These are phyloP conservation scores for Fukomys damarensis DNA, from an alignment of 2,113 vertebrate genomes.

Conservation along the genomic window DNA sequence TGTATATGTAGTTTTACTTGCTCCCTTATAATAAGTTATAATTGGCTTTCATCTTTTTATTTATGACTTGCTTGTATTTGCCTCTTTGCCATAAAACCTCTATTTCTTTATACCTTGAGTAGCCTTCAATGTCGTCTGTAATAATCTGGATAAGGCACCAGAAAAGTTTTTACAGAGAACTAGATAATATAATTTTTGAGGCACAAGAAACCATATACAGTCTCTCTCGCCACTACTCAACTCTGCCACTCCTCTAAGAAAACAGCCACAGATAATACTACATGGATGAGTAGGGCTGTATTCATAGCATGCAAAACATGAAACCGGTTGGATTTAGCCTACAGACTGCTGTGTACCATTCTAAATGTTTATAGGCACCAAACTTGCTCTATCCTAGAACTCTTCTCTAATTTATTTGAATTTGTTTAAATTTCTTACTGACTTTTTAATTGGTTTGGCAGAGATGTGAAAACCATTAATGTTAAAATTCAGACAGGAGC, in stretches of 20 bases:
- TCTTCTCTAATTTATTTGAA: not conserved
- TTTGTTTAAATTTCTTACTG: constrained; percentile 16
- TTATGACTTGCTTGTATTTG: not conserved
- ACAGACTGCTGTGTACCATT: not conserved
- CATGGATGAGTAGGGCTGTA: not conserved
- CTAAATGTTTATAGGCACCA: not conserved
- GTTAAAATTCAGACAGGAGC: not conserved
- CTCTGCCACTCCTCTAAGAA: not conserved
- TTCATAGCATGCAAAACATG: not conserved
- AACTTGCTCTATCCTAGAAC: not conserved
- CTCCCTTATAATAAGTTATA: not conserved
- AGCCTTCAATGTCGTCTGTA: not conserved
- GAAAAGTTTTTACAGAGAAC: not conserved
- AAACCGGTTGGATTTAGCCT: not conserved
- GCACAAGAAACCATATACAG: not conserved
- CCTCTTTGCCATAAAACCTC: not conserved
- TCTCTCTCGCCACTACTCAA: not conserved
- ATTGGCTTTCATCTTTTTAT: not conserved
- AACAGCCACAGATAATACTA: not conserved
- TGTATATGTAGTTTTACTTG: not conserved
- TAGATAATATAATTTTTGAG: not conserved
- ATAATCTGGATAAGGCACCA: not conserved
- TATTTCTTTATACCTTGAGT: not conserved
- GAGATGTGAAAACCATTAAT: not conserved
- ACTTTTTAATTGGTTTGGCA: not conserved